These are phyloP conservation scores for Heliconius hewitsoni DNA, from an alignment of 1,140 invertebrate species.

Conservation along the genomic window DNA sequence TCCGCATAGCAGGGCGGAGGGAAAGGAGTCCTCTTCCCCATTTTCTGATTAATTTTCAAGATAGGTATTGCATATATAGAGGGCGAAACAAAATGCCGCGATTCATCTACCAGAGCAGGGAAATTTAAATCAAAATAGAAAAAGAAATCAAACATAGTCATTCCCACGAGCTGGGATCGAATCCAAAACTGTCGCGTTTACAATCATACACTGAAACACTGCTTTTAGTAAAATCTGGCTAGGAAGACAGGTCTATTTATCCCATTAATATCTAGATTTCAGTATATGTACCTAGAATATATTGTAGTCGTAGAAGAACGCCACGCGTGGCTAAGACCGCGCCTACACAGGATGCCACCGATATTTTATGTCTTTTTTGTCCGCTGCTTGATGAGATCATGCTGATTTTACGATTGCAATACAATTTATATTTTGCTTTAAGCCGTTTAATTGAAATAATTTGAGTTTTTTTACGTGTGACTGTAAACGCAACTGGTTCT, in stretches of 20 bases:
- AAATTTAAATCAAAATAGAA: background rate
- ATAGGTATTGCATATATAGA: too few relatives aligned
- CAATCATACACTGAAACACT: too few relatives aligned
- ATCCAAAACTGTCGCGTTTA: background rate
- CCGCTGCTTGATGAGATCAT: slow-evolving; percentile 38
- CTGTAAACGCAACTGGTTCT: too few relatives aligned
- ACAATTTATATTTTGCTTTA: background rate
- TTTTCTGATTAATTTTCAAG: too few relatives aligned
- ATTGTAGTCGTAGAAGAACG: slow-evolving; percentile 7
- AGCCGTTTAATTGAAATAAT: background rate
- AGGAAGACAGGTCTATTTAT: background rate
- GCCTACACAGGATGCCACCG: slow-evolving; percentile 38
- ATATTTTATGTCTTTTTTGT: slow-evolving; percentile 38
- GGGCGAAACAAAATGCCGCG: background rate
- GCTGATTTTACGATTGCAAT: slow-evolving; percentile 20
- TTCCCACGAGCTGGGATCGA: background rate
- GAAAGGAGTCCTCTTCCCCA: too few relatives aligned
- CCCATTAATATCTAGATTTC: background rate
- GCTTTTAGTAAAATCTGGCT: too few relatives aligned
- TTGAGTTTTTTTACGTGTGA: background rate
- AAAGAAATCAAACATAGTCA: too few relatives aligned
- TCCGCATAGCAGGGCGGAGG: too few relatives aligned
- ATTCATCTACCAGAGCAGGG: background rate
- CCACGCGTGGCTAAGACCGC: slow-evolving; percentile 44
- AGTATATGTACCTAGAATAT: too few relatives aligned